Evolutionary conservation across 2,113 vertebrate species (phyloP).

Genomic region (Sebastes fasciatus): DNA sequence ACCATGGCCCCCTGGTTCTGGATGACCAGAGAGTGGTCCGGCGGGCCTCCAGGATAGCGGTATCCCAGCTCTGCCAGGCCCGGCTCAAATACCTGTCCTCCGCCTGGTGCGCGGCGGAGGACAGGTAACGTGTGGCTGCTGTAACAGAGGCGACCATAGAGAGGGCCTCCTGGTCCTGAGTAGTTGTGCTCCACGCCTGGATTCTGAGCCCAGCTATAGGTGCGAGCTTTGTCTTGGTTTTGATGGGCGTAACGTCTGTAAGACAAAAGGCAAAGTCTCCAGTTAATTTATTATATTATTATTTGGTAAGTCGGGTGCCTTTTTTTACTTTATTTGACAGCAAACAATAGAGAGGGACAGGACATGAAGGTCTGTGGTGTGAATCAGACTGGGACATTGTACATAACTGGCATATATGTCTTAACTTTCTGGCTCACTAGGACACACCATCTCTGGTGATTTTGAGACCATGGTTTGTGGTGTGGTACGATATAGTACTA

Average conservation of each 20-base stretch:
- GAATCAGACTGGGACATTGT: background rate
- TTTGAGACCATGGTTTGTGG: background rate
- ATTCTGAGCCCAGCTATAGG: conserved; percentile 84
- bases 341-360: background rate
- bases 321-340: background rate
- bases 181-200: conserved; percentile 72
- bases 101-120: conserved; percentile 79
- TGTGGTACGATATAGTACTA: background rate
- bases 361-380: background rate
- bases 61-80: conserved; percentile 80
- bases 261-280: conserved; percentile 20
- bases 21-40: conserved; percentile 83
- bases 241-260: conserved; percentile 82
- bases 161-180: conserved; percentile 71
- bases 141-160: conserved; percentile 84
- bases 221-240: conserved; percentile 76
- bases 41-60: conserved; percentile 73
- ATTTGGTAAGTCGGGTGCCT: accelerated
- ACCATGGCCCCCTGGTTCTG: conserved; percentile 83
- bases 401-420: background rate
- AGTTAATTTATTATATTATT: background rate
- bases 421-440: background rate
- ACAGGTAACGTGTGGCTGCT: conserved; percentile 86
- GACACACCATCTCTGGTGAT: background rate
- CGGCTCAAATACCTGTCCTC: conserved; percentile 71